These are phyloP conservation scores for Zhuqinia jingwanae DNA, from an alignment of 2,888 invertebrate genomes.

Conservation along the genomic window DNA sequence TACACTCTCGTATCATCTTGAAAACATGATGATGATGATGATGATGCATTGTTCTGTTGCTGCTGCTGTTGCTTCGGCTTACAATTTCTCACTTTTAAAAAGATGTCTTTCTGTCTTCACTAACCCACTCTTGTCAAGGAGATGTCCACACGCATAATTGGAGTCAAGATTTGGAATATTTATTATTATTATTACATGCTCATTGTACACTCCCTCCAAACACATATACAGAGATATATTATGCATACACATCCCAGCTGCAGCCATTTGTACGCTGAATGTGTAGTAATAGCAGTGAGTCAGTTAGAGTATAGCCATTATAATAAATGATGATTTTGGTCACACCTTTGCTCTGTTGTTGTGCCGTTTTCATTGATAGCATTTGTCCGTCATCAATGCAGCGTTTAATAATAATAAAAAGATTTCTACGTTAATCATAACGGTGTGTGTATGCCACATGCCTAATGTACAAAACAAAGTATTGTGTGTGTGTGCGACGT, in stretches of 20 bases:
- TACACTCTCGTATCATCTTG: constrained; percentile 11
- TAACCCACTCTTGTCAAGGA: constrained; percentile 69
- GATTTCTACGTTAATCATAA: background rate
- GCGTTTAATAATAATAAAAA: background rate
- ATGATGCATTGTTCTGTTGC: no score
- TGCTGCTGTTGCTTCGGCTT: no score
- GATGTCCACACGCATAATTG: constrained; percentile 68
- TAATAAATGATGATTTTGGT: constrained; percentile 66
- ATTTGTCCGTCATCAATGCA: constrained; percentile 40
- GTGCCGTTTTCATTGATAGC: constrained; percentile 61
- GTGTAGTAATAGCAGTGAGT: no score
- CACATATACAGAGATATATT: no score
- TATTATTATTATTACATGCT: constrained; percentile 67
- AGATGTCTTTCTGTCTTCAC: constrained; percentile 56
- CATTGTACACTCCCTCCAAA: constrained; percentile 54
- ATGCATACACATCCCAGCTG: constrained; percentile 48
- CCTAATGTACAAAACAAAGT: constrained; percentile 37
- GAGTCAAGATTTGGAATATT: constrained; percentile 67
- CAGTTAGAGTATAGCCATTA: no score
- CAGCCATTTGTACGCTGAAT: constrained; percentile 16
- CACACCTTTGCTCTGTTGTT: constrained; percentile 70
- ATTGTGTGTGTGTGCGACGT: background rate
- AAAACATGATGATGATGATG: no score
- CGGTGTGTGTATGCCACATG: background rate
- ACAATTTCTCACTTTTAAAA: constrained; percentile 51